These are phyloP conservation scores for Tholera decimalis DNA, from an alignment of 2,888 invertebrate genomes.

Conservation along the genomic window DNA sequence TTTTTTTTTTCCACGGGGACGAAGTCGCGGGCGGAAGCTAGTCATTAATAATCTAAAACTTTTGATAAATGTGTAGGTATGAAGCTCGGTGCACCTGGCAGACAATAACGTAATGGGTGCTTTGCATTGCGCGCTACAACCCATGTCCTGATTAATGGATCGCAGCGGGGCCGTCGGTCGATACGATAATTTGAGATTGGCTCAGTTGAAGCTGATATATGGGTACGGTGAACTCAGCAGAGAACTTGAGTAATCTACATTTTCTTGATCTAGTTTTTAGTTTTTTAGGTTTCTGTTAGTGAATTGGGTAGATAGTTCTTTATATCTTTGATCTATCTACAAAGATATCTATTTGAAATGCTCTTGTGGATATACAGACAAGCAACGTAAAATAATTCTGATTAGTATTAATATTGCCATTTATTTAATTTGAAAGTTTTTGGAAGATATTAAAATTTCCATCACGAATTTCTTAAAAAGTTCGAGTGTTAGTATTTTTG, in stretches of 20 bases:
- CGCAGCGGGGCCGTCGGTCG: slow-evolving; percentile 71
- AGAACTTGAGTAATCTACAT: slow-evolving; percentile 59
- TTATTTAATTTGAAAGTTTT: background rate
- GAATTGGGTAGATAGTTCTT: slow-evolving; percentile 6
- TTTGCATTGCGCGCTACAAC: slow-evolving; percentile 77
- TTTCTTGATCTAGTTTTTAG: slow-evolving; percentile 45
- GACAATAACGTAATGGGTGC: slow-evolving; percentile 82
- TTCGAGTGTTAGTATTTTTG: no score
- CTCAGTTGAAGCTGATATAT: slow-evolving; percentile 66
- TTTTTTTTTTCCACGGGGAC: no score
- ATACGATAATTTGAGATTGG: slow-evolving; percentile 74
- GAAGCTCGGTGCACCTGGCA: slow-evolving; percentile 74
- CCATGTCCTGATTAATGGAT: slow-evolving; percentile 80
- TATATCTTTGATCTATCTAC: background rate
- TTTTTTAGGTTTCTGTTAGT: slow-evolving; percentile 23
- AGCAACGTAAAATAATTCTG: background rate
- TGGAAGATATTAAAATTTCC: no score
- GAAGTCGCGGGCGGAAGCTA: no score
- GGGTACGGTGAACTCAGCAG: slow-evolving; percentile 47
- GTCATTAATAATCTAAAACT: slow-evolving; percentile 72
- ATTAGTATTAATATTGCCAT: background rate
- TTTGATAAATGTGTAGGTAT: slow-evolving; percentile 74
- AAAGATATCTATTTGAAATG: background rate
- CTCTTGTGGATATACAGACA: background rate
- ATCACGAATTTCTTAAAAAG: no score